phyloP scores from a whole-genome alignment of 2,888 invertebrate genomes.

The Sepiola atlantica region DNA sequence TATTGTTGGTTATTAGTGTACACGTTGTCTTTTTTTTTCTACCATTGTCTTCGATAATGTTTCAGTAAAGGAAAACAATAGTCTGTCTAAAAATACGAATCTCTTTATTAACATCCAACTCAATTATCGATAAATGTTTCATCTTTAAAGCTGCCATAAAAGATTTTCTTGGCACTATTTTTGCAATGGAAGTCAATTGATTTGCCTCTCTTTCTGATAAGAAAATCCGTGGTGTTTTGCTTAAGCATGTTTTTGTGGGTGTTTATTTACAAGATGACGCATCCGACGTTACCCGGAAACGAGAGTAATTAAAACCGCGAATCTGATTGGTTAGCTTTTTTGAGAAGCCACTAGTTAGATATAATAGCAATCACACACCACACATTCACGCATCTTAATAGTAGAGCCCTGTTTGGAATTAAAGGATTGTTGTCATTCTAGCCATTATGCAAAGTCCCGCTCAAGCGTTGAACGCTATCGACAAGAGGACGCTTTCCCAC shows the following conservation, averaged over 20 bases:
- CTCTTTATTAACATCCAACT: background rate
- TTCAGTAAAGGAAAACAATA: background rate
- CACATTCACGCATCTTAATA: no score
- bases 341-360: no score
- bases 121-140: background rate
- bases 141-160: background rate
- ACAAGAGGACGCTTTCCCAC: no score
- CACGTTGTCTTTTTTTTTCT: background rate
- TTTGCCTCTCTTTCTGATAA: background rate
- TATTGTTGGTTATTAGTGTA: background rate
- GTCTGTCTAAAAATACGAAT: background rate
- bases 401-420: no score
- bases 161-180: background rate
- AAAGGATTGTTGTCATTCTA: no score
- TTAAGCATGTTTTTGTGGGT: background rate
- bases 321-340: no score
- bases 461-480: no score
- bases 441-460: no score
- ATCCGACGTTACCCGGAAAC: no score
- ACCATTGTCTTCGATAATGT: background rate
- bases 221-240: background rate
- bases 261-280: no score
- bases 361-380: no score
- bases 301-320: no score
- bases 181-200: background rate